These are phyloP conservation scores for Drosophila leontia DNA, from an alignment of 1,140 invertebrate genomes.

Conservation along the genomic window DNA sequence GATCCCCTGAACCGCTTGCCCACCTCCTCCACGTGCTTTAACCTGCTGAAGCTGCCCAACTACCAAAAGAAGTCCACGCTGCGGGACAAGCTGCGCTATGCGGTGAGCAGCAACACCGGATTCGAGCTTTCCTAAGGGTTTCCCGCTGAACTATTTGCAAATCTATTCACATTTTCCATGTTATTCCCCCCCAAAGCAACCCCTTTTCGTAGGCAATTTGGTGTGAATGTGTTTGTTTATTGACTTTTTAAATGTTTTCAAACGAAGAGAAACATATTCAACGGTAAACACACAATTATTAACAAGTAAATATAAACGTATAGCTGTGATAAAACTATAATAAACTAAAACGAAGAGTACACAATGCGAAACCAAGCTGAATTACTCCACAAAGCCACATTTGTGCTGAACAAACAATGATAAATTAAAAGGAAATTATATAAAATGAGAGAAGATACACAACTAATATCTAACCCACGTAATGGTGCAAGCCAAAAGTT, in stretches of 20 bases:
- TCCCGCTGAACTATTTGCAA: not conserved
- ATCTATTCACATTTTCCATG: slow-evolving; percentile 5
- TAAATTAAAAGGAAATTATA: not conserved
- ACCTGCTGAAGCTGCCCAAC: slow-evolving; percentile 98
- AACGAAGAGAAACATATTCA: slow-evolving; percentile 13
- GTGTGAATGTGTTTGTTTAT: slow-evolving; percentile 30
- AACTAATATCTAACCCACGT: slow-evolving; percentile 59
- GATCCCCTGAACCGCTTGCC: slow-evolving; percentile 98
- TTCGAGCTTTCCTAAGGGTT: slow-evolving; percentile 96
- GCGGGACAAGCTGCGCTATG: slow-evolving; percentile 98
- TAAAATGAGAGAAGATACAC: slow-evolving; percentile 22
- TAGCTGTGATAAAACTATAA: slow-evolving; percentile 81
- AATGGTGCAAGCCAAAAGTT: slow-evolving; percentile 47
- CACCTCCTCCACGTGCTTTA: slow-evolving; percentile 99
- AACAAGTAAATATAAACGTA: slow-evolving; percentile 75
- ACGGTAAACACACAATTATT: slow-evolving; percentile 57
- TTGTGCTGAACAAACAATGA: slow-evolving; percentile 24
- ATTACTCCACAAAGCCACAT: slow-evolving; percentile 47
- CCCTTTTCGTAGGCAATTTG: slow-evolving; percentile 22
- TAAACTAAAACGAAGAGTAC: slow-evolving; percentile 66
- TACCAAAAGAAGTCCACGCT: slow-evolving; percentile 98
- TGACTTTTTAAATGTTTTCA: slow-evolving; percentile 14
- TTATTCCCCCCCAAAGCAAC: slow-evolving; percentile 8
- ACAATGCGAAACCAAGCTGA: slow-evolving; percentile 65
- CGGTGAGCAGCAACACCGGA: slow-evolving; percentile 98